Base-by-base conservation (phyloP, 2,113 vertebrate genomes). In the Mystacornis crossleyi region DNA sequence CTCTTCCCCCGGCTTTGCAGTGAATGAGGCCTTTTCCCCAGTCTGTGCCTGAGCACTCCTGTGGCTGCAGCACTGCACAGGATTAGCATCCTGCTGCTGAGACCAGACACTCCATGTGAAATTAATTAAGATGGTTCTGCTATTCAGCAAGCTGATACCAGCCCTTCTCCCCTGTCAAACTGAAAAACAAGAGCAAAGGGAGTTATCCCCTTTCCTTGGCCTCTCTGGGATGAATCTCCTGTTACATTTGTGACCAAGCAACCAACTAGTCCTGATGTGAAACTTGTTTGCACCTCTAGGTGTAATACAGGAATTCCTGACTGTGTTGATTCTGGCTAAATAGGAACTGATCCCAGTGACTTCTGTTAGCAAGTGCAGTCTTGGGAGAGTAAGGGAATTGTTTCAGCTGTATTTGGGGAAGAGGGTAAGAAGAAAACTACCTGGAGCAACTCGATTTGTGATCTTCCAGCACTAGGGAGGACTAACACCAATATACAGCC, bases 81-180 rank as follows among this genome's bases (percentile, higher is more conserved):
- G 89, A 87, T 95, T 90, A 95, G 53, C 86, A 34, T 89, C 84
- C 81, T 65, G 42, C 86, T 89, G 91, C 69, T 85, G 61, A 85
- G 86, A 94, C 58, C 81, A 93, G 89, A 71, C 28, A 6, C 60
- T 64, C 89, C 86, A 75, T 89, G 33, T 94, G 86, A 94, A 94
- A 93, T 87, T 79, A 89, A 96, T 97, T 97, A 94, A 79, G 42
- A 70, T 89, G 81, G 36, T 81, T 95, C 84, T 95, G 81, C 74
- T 94, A 2, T 70, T 89, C 66, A 61, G 23, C 53, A 80, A 79
- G 84, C 87, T 90, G 81, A 54, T 91, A 91, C 14, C 93, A 93
- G 62, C 80, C 50, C 31, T 86, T 86, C 51, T 71, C 45, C 66
- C 82, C 45, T 91, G 81, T 58, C 62, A 50, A 54, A 85, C 8